Base-by-base conservation (phyloP, 35 echinoderm and acorn worm genomes). In the Apostichopus parvimensis region DNA sequence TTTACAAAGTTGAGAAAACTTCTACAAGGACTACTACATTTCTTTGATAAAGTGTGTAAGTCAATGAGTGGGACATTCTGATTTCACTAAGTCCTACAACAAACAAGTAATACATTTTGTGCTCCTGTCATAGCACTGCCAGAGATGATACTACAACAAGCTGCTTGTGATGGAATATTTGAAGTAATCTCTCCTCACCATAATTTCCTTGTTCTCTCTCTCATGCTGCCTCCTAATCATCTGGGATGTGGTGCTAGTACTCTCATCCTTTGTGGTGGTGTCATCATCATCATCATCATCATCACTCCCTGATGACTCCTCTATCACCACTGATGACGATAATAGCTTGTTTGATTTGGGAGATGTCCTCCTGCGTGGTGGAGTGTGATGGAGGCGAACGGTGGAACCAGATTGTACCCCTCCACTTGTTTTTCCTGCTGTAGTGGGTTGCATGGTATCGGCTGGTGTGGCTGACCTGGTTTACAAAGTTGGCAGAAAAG, bases 261-360 rank as follows among this genome's bases (percentile, higher is more conserved):
- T 79, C 28, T 92, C 90, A 64, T 81, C 58, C 17, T 92, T 81
- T 6, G 78, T 81, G 52, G 86, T 82, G 77, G 90, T 79, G 14
- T 81, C 77, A 20, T 88, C 86, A 13, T n/a, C n/a, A n/a, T n/a
- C n/a, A n/a, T 72, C 86, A 60, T 60, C 58, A 61, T 61, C 34
- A 10, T 54, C 55, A 73, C 86, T 88, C n/a, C 64, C 57, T 2
- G 53, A 73, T 61, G 86, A 88, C 52, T 88, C 86, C 86, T 73
- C 22, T 62, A 88, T 34, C 14, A 88, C 15, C 62, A 88, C 86
- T 25, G 86, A 88, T 54, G 66, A 53, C 13, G 86, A 88, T 72
- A 64, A 88, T 54, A 6, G 0, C 23, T n/a, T 73, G 17, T 68
- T 52, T 28, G 86, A 17, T 53, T 52, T 11, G 45, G 86, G 52